Evolutionary conservation across 1,140 invertebrate genomes (phyloP).

Genomic region (Eufriesea mexicana): DNA sequence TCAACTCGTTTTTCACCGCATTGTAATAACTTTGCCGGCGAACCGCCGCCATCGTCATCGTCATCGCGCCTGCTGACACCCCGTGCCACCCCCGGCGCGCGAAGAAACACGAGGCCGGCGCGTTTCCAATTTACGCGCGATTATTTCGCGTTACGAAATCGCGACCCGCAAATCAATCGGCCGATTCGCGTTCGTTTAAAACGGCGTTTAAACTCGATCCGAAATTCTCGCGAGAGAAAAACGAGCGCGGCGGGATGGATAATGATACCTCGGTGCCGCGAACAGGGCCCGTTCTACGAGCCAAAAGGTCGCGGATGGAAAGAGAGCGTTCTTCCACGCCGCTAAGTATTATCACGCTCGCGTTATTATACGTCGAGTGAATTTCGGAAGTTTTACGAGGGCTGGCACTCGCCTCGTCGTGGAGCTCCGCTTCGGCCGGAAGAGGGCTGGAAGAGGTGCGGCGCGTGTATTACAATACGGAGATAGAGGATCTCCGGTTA

Average conservation of each 20-base stretch:
- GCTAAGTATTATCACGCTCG: conserved; percentile 35
- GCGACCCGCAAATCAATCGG: background rate
- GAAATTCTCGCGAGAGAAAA: background rate
- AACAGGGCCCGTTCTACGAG: background rate
- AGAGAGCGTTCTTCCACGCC: background rate
- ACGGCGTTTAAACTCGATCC: background rate
- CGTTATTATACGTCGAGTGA: conserved; percentile 45
- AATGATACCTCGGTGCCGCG: background rate
- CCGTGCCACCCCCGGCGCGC: background rate
- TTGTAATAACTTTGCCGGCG: background rate
- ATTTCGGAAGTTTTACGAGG: conserved; percentile 60
- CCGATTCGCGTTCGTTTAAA: too few species aligned
- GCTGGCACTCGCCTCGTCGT: conserved; percentile 32
- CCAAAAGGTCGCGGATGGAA: too few species aligned
- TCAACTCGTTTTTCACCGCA: background rate
- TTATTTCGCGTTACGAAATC: background rate
- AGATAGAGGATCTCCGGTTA: conserved; percentile 66
- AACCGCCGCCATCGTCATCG: background rate
- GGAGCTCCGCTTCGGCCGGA: conserved; percentile 43
- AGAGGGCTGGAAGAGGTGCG: conserved; percentile 62
- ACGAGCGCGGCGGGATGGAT: background rate
- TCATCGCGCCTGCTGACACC: background rate
- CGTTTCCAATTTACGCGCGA: background rate
- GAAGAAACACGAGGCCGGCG: background rate
- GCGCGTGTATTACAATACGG: conserved; percentile 63